Base-by-base conservation (phyloP, 2,888 invertebrate species). In the Scaptomyza cyrtandrae region DNA sequence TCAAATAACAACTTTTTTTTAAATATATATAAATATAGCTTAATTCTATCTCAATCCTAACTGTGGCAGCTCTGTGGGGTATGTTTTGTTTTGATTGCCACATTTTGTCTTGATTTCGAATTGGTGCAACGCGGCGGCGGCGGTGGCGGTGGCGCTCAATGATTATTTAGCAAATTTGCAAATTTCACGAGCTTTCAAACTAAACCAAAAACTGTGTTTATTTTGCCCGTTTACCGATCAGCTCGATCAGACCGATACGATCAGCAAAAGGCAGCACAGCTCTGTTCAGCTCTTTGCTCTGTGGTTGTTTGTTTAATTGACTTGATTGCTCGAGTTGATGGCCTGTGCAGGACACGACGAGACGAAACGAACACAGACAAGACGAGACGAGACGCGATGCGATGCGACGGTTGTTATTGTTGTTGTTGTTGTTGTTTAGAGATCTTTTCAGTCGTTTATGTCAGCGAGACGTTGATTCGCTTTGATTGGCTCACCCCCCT, bases 221-320 rank as follows among this genome's bases (percentile, higher is more conserved):
- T 54, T 69, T 65, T 35, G 35, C 65, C 65, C 71, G 52, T 66
- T 71, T 71, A 60, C 41, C 53, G 55, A 63, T 58, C 71, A 50
- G 58, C 61, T 39, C 53, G 11, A 14, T n/a, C n/a, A n/a, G n/a
- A 9, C 14, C 16, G 61, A 75, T 71, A 45, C 75, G 67, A 75
- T 75, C 66, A 44, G 57, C 35, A n/a, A 29, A 9, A 29, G 29
- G 29, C 29, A 29, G 29, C 35, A 37, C 24, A 50, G 35, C 50
- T 24, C 31, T 3, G 29, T 14, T 49, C 41, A 54, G 43, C 53
- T 31, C 19, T 27, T 6, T 37, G 9, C 48, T 57, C 53, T 37
- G 37, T 13, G 57, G 74, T 75, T 86, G 84, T 86, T 86, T 88
- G 86, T 86, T 86, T 86, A 86, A 86, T 86, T 86, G 86, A 86